Evolutionary conservation across 1,140 invertebrate species (phyloP), one percentile per base, ranked within the genome.

Genomic region (Zaprionus lachaisei): DNA sequence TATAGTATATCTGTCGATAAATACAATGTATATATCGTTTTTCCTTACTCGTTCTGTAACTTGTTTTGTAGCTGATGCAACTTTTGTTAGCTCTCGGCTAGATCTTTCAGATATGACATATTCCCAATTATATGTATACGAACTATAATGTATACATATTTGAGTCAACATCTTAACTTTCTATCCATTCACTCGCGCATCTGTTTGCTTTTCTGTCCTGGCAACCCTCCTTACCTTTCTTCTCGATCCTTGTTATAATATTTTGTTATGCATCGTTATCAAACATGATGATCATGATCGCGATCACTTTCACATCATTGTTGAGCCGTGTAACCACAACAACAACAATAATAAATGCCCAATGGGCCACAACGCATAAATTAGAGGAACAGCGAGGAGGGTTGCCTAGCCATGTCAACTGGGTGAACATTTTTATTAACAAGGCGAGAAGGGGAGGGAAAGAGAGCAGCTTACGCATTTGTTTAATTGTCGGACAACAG

Each of bases 281-380:
- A 20, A 15, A 15, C 20, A 49, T 47, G 11, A 20, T 38, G 66
- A 74, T 70, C 37, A 44, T 5, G 41, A 70, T 71, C 54, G 24
- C 28, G 60, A 75, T 75, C 67, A 34, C n/a, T 72, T 55, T 22
- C 51, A 57, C 31, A 60, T 73, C 51, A 56, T 56, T 60, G 57
- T 20, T 5, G 31, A 54, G 37, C 26, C 38, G 20, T 51, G 41
- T 47, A 47, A 20, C 56, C 56, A 58, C 26, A 71, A 72, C 28
- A 38, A 79, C 67, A 76, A 72, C 62, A 78, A 75, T 55, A 66
- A 79, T 75, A 82, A 70, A 75, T 78, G 55, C 61, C 63, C 83
- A 83, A 87, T 86, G 80, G 60, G 28, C 72, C 83, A 61, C 73
- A 74, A 60, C 80, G 85, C 85, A 90, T 89, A 89, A 89, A 89